Percentiles rank a stretch among this genome's conserved stretches.
phyloP scores from a whole-genome alignment of 2,113 vertebrate species.

The Xerus inauris region DNA sequence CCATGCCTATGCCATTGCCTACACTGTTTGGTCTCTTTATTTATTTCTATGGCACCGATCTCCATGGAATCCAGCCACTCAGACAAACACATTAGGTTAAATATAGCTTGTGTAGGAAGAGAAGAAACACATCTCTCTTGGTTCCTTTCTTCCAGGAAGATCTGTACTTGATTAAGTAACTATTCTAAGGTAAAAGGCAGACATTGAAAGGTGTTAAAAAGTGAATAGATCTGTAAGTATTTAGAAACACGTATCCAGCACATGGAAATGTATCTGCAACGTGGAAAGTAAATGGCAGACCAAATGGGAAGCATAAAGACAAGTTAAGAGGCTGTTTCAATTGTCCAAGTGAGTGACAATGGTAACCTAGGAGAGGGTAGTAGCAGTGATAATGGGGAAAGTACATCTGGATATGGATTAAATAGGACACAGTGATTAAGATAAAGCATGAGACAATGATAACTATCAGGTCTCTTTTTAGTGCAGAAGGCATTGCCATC shows the following conservation, averaged over 20 bases:
- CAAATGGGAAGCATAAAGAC: not conserved
- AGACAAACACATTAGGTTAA: conserved; percentile 64
- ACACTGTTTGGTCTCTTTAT: not conserved
- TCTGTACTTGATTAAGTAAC: not conserved
- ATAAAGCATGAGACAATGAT: not conserved
- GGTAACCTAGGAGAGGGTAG: not conserved
- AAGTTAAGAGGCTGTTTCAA: not conserved
- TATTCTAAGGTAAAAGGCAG: not conserved
- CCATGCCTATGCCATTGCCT: not conserved
- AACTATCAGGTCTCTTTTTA: not conserved
- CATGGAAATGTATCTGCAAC: too few species aligned
- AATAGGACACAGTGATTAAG: not conserved
- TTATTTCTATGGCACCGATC: conserved; percentile 60
- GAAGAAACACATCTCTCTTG: not conserved
- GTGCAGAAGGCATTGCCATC: not conserved
- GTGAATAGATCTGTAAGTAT: not conserved
- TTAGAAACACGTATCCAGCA: not conserved
- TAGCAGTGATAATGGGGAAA: not conserved
- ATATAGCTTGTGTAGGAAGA: conserved; percentile 72
- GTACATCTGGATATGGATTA: not conserved
- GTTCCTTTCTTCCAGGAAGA: not conserved
- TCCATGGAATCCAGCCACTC: conserved; percentile 62
- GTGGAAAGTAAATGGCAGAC: not conserved
- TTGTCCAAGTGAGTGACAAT: not conserved
- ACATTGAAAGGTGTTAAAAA: not conserved